phyloP scores from a whole-genome alignment of 1,140 invertebrate species.

The Ips nitidus region DNA sequence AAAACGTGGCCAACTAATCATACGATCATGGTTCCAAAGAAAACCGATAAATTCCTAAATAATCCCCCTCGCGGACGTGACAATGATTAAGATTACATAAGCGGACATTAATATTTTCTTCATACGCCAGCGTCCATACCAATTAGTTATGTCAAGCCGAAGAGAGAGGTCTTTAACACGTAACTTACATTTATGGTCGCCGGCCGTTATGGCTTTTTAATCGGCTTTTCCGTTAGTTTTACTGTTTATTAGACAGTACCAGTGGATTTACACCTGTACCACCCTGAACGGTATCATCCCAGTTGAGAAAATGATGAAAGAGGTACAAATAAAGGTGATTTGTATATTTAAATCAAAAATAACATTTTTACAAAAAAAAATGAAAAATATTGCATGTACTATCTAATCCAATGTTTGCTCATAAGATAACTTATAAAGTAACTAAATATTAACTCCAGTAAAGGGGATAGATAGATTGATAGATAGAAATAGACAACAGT shows the following conservation, averaged over 20 bases:
- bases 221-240: conserved; percentile 9
- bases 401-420: too few relatives aligned
- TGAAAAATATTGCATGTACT: too few relatives aligned
- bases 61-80: conserved; percentile 2
- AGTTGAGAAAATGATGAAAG: too few relatives aligned
- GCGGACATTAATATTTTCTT: conserved; percentile 2
- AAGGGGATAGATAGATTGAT: too few relatives aligned
- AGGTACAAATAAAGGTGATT: too few relatives aligned
- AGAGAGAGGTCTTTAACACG: conserved; percentile 8
- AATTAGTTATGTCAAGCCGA: conserved; percentile 15
- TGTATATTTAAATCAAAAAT: too few relatives aligned
- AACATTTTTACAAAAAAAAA: too few relatives aligned
- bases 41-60: conserved; percentile 8
- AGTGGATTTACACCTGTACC: too few relatives aligned
- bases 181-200: conserved; percentile 6
- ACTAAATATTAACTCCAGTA: too few relatives aligned
- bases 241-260: neutral
- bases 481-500: too few relatives aligned
- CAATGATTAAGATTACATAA: conserved; percentile 20
- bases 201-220: conserved; percentile 9
- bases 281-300: too few relatives aligned
- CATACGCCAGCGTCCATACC: conserved; percentile 15
- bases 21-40: neutral
- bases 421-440: too few relatives aligned
- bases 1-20: conserved; percentile 1